A percentile compares a stretch with the other conserved stretches of the same genome.
Conservation (phyloP, 2,113 vertebrate genomes). For the Epinephelus fuscoguttatus region DNA sequence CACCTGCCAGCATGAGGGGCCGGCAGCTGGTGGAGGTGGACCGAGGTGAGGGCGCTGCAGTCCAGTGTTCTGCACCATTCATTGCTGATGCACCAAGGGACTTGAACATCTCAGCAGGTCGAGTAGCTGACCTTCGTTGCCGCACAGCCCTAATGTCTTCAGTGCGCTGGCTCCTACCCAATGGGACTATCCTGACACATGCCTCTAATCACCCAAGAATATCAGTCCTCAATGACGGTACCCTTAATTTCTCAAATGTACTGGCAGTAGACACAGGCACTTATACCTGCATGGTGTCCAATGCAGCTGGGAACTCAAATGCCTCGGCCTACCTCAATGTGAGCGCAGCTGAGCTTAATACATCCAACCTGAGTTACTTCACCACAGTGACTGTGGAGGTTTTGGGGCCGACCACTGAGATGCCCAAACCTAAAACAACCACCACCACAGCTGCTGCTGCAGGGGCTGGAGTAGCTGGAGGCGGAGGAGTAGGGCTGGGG, state of each 20-base stretch:
- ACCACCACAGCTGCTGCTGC: conserved; percentile 81
- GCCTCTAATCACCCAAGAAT: conserved; percentile 93
- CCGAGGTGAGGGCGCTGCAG: conserved; percentile 89
- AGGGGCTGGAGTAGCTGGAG: conserved; percentile 70
- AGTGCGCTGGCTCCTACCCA: conserved; percentile 95
- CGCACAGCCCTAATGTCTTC: conserved; percentile 95
- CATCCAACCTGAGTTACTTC: conserved; percentile 98
- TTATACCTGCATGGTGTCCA: conserved; percentile 99
- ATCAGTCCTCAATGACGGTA: conserved; percentile 94
- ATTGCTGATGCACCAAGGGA: conserved; percentile 95
- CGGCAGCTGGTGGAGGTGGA: conserved; percentile 96
- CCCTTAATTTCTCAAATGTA: conserved; percentile 96
- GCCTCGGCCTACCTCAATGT: conserved; percentile 98
- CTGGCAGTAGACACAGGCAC: conserved; percentile 91
- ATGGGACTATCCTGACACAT: conserved; percentile 95
- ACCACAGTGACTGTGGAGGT: conserved; percentile 97
- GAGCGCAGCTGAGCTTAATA: conserved; percentile 96
- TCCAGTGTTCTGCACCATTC: conserved; percentile 96
- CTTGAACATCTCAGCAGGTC: conserved; percentile 96
- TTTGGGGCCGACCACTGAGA: conserved; percentile 90
- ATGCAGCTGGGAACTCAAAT: conserved; percentile 96
- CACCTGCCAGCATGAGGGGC: conserved; percentile 92
- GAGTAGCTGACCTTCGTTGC: conserved; percentile 93
- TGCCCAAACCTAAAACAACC: conserved; percentile 91
- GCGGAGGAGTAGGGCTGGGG: conserved; percentile 67